Conservation (phyloP, 92 coral and sea anemone genomes). For the Siderastrea siderea region DNA sequence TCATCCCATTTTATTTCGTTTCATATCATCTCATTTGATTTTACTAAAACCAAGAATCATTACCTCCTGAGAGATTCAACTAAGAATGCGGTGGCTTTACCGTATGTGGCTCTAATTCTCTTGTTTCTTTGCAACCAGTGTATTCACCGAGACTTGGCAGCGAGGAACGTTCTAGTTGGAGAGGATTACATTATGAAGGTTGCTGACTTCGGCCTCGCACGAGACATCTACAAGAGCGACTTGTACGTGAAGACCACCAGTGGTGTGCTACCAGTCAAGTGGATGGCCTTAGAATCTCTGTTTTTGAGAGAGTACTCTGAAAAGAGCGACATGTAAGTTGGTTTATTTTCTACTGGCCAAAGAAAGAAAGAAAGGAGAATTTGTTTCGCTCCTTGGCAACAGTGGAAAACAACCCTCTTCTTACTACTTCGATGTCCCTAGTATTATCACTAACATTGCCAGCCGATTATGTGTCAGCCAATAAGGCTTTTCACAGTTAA, state of each 20-base stretch:
- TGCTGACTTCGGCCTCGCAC: conserved; percentile 92
- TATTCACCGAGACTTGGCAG: conserved; percentile 92
- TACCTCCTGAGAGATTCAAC: not conserved
- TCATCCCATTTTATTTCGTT: not conserved
- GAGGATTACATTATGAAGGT: conserved; percentile 87
- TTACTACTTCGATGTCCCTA: too few relatives aligned
- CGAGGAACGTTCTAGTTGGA: conserved; percentile 88
- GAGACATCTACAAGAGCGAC: conserved; percentile 85
- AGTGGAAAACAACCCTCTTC: too few relatives aligned
- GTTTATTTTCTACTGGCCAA: not conserved
- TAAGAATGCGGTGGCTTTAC: too few relatives aligned
- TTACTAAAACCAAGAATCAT: not conserved
- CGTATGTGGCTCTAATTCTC: not conserved
- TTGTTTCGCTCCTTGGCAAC: too few relatives aligned
- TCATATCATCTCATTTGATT: not conserved
- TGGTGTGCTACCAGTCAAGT: conserved; percentile 90
- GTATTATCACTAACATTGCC: too few relatives aligned
- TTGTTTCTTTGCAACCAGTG: conserved; percentile 53
- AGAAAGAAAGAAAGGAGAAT: too few relatives aligned
- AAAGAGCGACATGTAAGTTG: conserved; percentile 96
- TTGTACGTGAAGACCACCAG: conserved; percentile 83
- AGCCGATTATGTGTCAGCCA: too few relatives aligned
- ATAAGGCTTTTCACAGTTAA: too few relatives aligned
- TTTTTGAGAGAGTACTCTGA: conserved; percentile 83
- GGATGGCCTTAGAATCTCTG: conserved; percentile 97